Percentiles rank a stretch among this genome's conserved stretches.
Conservation (phyloP, 2,888 invertebrate species). For the Cremastinae sp. region DNA sequence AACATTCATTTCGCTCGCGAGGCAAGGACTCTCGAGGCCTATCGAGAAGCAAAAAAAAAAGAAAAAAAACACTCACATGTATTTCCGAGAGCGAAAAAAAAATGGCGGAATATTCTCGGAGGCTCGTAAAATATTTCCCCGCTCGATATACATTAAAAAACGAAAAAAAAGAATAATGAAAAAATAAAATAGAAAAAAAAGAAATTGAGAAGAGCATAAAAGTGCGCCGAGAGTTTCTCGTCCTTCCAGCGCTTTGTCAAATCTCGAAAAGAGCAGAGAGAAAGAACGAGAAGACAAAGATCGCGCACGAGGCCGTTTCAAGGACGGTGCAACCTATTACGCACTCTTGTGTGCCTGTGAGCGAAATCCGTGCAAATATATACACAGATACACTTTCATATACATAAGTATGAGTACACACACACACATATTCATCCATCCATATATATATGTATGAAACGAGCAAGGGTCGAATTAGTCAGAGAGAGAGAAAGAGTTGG, state of each 20-base stretch:
- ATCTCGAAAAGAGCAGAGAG: constrained; percentile 32
- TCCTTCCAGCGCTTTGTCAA: constrained; percentile 43
- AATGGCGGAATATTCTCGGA: too few relatives aligned
- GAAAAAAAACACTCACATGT: too few relatives aligned
- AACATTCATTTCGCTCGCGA: too few relatives aligned
- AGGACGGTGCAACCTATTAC: constrained; percentile 50
- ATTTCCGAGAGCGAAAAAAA: too few relatives aligned
- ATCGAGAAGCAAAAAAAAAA: too few relatives aligned
- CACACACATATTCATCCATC: too few relatives aligned
- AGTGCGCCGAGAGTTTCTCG: not conserved
- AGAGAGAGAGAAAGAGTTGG: constrained; percentile 22
- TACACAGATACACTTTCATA: too few relatives aligned
- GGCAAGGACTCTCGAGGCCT: too few relatives aligned
- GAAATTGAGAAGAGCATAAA: not conserved
- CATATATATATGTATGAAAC: not conserved
- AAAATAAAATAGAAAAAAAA: not conserved
- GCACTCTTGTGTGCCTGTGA: constrained; percentile 3
- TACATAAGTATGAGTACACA: too few relatives aligned
- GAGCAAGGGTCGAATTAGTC: constrained; percentile 42
- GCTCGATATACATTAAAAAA: too few relatives aligned
- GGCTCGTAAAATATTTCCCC: too few relatives aligned
- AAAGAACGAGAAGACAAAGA: constrained; percentile 51
- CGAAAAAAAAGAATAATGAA: too few relatives aligned
- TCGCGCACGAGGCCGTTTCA: constrained; percentile 52
- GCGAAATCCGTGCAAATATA: not conserved